Evolutionary conservation across 1,140 invertebrate species (phyloP), one percentile per base, ranked within the genome.

Genomic region (Globodera ellingtonae): DNA sequence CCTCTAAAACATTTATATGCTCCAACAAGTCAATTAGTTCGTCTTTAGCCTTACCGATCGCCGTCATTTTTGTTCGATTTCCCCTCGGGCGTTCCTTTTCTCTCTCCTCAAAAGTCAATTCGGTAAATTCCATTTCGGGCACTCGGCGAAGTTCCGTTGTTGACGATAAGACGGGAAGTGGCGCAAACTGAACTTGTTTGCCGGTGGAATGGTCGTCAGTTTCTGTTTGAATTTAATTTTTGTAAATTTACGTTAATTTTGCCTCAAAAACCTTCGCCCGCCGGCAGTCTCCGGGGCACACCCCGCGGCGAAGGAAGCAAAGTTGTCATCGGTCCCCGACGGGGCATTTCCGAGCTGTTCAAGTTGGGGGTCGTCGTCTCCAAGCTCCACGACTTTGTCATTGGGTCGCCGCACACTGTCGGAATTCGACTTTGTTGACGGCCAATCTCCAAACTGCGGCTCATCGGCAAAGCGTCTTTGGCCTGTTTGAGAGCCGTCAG

Each of bases 301-400:
- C 76, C 44, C 66, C 67, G 50, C 56, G 78, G 67, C 4, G 78
- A 79, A 13, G 72, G 78, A 15, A 81, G 65, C 46, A 81, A 62
- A n/a, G 80, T 81, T 24, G 80, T 81, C 21, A 52, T 35, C 2
- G 80, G 80, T 24, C 66, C 59, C 13, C 80, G 66, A 65, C 80
- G 59, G n/a, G 80, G 80, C 48, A 81, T 35, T 48, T 44, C 70
- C 35, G 74, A 79, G 44, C 70, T 50, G n/a, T 48, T 52, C 59
- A 35, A 50, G 15, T 35, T 74, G 47, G 35, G 24, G 65, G 59
- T 46, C 4, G 47, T 48, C 67, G 72, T 72, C 52, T 75, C 79
- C 73, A 80, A 73, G 48, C 80, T 81, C 56, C 66, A 79, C 56
- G 80, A 81, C 72, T 81, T 81, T 21, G 62, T 65, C 62, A 80